phyloP scores from a whole-genome alignment of 2,888 invertebrate species.

The Orchestes rusci region DNA sequence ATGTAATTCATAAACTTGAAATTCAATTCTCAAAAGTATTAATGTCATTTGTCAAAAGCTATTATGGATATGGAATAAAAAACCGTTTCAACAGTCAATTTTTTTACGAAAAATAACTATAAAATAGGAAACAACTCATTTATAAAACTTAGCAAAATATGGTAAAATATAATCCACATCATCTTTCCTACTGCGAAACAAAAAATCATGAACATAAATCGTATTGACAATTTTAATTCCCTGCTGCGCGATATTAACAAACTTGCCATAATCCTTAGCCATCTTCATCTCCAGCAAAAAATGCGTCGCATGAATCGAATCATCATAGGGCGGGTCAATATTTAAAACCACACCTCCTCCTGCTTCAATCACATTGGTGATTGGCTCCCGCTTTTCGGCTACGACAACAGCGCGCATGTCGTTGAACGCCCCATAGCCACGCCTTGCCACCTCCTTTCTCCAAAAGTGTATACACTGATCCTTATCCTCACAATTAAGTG shows the following conservation, averaged over 20 bases:
- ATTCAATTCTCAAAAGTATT: no score
- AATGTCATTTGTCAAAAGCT: no score
- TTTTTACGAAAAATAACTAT: no score
- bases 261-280: constrained; percentile 33
- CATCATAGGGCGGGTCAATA: constrained; percentile 53
- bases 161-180: constrained; percentile 15
- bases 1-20: no score
- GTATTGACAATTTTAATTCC: constrained; percentile 40
- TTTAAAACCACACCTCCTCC: constrained; percentile 67
- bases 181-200: constrained; percentile 31
- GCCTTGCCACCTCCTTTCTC: constrained; percentile 52
- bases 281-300: constrained; percentile 59
- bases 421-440: constrained; percentile 42
- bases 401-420: constrained; percentile 54
- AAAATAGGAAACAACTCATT: no score
- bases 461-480: constrained; percentile 46
- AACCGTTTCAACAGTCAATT: no score
- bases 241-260: constrained; percentile 37
- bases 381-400: constrained; percentile 52
- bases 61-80: no score
- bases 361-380: constrained; percentile 64
- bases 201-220: constrained; percentile 37
- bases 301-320: constrained; percentile 55
- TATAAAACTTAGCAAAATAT: constrained; percentile 14
- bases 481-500: constrained; percentile 40